Percentiles rank a stretch among this genome's conserved stretches.
These are phyloP conservation scores for Octonoba sinensis DNA, from an alignment of 2,888 invertebrate genomes.

Conservation along the genomic window DNA sequence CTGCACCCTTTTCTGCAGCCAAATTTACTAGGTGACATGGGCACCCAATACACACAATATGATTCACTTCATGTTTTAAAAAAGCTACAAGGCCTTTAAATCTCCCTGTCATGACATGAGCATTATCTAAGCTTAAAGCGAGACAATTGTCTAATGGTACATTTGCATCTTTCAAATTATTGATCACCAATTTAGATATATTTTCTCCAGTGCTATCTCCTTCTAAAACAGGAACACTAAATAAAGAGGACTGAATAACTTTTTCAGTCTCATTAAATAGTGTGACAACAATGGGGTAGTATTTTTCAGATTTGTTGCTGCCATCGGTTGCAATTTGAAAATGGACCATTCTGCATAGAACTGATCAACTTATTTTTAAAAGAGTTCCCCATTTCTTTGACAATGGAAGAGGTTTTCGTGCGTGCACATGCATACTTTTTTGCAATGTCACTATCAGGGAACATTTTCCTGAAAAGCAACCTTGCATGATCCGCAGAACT, in stretches of 20 bases:
- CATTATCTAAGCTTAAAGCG: background rate
- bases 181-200: background rate
- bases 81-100: background rate
- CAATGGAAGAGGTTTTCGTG: background rate
- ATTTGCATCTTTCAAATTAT: background rate
- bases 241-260: background rate
- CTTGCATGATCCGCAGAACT: background rate
- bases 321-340: background rate
- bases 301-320: background rate
- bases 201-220: background rate
- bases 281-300: background rate
- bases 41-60: background rate
- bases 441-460: background rate
- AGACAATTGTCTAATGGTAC: background rate
- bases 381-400: background rate
- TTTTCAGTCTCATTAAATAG: background rate
- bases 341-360: background rate
- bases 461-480: background rate
- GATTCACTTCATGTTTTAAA: too few relatives aligned
- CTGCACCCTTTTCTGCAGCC: background rate
- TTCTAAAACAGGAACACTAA: background rate
- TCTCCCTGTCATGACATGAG: background rate
- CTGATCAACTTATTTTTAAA: background rate
- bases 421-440: background rate
- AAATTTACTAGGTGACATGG: background rate